These are phyloP conservation scores for Odocoileus hemionus DNA, from an alignment of 2,113 vertebrate genomes.

Conservation along the genomic window DNA sequence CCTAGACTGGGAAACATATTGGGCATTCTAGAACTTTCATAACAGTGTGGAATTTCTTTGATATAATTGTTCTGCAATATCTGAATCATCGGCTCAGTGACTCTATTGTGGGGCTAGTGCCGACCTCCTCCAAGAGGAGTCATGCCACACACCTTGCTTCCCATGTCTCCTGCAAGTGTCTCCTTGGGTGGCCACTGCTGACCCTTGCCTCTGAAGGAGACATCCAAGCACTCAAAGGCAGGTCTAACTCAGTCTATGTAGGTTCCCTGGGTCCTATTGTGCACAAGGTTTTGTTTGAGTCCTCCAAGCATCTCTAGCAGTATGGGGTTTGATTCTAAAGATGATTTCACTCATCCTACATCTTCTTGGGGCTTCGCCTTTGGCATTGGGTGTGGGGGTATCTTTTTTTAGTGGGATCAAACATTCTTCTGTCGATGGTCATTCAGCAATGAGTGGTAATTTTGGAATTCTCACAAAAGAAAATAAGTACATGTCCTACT, in stretches of 20 bases:
- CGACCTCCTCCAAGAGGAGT: neutral
- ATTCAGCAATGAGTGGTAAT: accelerated
- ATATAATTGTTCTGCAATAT: neutral
- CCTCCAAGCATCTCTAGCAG: neutral
- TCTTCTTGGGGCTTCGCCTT: neutral
- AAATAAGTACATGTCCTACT: neutral
- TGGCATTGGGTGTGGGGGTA: accelerated
- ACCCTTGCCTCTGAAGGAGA: neutral
- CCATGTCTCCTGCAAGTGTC: neutral
- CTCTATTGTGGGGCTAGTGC: neutral
- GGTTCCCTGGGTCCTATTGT: neutral
- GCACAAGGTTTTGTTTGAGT: neutral
- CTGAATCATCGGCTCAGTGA: neutral
- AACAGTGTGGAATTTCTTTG: neutral
- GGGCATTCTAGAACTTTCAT: neutral
- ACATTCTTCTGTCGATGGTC: neutral
- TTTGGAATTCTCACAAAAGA: neutral
- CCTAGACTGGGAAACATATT: neutral
- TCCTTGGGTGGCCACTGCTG: neutral
- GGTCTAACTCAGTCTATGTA: neutral
- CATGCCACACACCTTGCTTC: neutral
- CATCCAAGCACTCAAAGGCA: neutral
- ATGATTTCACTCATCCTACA: neutral
- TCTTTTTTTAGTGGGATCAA: neutral
- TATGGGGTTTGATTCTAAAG: neutral